Base-by-base conservation (phyloP, 2,113 vertebrate genomes). In the Pterocles orientalis region DNA sequence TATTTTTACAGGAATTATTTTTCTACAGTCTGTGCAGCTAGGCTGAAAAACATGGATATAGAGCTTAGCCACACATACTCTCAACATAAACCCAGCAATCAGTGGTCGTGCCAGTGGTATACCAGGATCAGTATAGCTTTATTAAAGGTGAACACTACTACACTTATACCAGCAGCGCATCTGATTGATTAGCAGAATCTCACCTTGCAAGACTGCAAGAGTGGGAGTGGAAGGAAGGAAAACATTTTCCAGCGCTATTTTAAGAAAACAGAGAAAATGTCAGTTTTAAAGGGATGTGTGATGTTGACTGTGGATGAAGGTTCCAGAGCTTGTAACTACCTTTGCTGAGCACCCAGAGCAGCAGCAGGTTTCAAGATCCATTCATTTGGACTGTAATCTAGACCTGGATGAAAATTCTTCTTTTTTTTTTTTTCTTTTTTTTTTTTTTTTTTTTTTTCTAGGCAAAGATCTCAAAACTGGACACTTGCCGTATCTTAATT, bases 231-330 rank as follows among this genome's bases (percentile, higher is more conserved):
- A 81, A 92, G n/a, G 8, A 66, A 79, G 4, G 3, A 24, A 62
- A 36, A 4, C 0, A 0, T 86, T 79, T 82, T 88, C 15, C 20
- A 25, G 3, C 0, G 0, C 3, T 73, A 8, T 6, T 34, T 61
- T 80, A 61, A 75, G 20, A 87, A 84, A 29, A 5, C 3, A 62
- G 6, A 72, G 33, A 15, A 82, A 81, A 94, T 61, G 3, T 10
- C 2, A 0, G 3, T 60, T 31, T 68, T 58, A 75, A 61, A 78
- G 23, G 9, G 36, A 26, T 12, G 19, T 29, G 4, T 50, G 56
- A 53, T 48, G 31, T 18, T 60, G 12, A 39, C 21, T 60, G 18
- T 20, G 16, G 18, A 34, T 41, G 39, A 75, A 70, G 31, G 5
- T 47, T 73, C 18, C 13, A 91, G 51, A 68, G 50, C 10, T 68